These are phyloP conservation scores for Paraescarpia echinospica DNA, from an alignment of 1,140 invertebrate species.

Conservation along the genomic window DNA sequence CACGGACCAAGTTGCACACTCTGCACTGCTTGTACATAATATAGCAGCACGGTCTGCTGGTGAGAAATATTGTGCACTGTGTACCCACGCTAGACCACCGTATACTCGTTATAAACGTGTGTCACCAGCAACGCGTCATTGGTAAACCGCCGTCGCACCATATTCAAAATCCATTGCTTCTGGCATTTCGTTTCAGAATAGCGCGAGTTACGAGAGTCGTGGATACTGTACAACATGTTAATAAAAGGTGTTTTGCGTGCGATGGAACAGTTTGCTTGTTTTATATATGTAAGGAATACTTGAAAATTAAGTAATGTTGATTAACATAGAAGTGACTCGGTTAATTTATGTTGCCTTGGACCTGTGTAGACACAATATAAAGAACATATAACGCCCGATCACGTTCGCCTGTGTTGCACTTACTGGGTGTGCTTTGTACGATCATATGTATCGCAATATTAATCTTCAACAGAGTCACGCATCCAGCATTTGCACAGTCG, in stretches of 20 bases:
- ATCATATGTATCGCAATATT: not conserved
- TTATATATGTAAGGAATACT: not conserved
- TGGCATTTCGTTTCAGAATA: not conserved
- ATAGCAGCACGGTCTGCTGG: no score
- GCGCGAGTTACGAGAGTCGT: not conserved
- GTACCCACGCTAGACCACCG: no score
- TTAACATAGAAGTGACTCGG: not conserved
- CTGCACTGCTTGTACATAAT: no score
- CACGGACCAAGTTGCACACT: no score
- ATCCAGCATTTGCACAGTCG: not conserved
- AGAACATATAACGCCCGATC: not conserved
- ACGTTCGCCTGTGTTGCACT: not conserved
- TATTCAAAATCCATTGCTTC: not conserved
- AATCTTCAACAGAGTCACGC: not conserved
- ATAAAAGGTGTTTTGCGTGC: not conserved
- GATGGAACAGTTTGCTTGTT: not conserved
- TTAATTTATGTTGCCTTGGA: not conserved
- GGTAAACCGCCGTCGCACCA: not conserved
- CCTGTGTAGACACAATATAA: not conserved
- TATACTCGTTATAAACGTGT: not conserved
- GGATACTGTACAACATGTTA: not conserved
- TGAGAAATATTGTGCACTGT: no score
- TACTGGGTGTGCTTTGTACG: not conserved
- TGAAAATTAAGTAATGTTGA: not conserved
- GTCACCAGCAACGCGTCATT: not conserved